Evolutionary conservation across 2,888 invertebrate species (phyloP), one percentile per base, ranked within the genome.

Genomic region (Diloba caeruleocephala): DNA sequence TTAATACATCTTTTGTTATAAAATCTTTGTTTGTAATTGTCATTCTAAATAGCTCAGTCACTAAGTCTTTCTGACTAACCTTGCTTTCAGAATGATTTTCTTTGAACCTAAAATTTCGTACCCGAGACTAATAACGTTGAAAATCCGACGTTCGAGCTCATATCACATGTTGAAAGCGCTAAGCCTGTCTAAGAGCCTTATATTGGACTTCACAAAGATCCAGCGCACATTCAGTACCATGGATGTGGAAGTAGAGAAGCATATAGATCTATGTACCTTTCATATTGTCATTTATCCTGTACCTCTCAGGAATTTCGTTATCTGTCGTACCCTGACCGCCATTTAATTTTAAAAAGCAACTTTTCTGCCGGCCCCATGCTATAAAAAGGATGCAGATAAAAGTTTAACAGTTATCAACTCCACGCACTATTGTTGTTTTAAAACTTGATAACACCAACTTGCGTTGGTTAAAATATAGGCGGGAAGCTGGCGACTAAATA

Each of bases 161-260:
- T 54, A 48, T 50, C 39, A 21, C 36, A 45, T 51, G 43, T 38
- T 4, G 17, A 10, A 23, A 55, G 50, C 43, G 26, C 38, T 68
- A 64, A 64, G 68, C 68, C 50, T 10, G 19, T 12, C 57, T 48
- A 48, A 68, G 56, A 43, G 38, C 46, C 41, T 63, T 31, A 51
- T 68, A 62, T 64, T 48, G 63, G 19, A 17, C 5, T 19, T 25
- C 39, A 67, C 41, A 42, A 60, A 41, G 13, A 0, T 6, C 23
- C 37, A 15, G 33, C 56, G 43, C 10, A 65, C 60, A 32, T 17
- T 17, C 10, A 14, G 1, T 2, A 1, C 7, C n/a, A 0, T 7
- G n/a, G 1, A 23, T n/a, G 15, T 17, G 34, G 9, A 3, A 28
- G 10, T 12, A 4, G 7, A 4, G n/a, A n/a, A n/a, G n/a, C n/a